Evolutionary conservation across 2,797 vertebrate species (phyloP).

Genomic region (Sebastolobus altivelis): DNA sequence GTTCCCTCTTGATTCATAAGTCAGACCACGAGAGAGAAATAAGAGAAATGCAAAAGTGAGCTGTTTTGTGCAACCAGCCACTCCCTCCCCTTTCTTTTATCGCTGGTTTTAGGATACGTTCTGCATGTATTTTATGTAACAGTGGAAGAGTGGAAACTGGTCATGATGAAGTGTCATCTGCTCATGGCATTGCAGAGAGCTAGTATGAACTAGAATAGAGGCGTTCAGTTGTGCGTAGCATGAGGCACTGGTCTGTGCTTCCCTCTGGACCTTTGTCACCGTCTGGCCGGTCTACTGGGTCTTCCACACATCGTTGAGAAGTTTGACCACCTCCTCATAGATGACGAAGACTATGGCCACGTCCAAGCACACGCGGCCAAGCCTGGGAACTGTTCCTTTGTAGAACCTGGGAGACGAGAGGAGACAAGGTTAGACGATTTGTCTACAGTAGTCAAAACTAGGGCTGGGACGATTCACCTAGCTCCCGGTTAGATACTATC

Average conservation of each 20-base stretch:
- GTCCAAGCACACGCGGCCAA: conserved; percentile 83
- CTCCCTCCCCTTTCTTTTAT: background rate
- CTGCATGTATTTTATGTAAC: conserved; percentile 5
- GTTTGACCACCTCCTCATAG: conserved; percentile 86
- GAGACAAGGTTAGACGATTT: background rate
- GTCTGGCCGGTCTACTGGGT: conserved; percentile 72
- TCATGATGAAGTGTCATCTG: conserved; percentile 27
- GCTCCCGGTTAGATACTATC: no score
- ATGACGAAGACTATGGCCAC: conserved; percentile 87
- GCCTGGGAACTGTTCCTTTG: conserved; percentile 86
- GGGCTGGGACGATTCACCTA: no score
- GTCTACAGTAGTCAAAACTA: background rate
- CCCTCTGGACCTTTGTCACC: conserved; percentile 24
- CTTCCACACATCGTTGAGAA: conserved; percentile 85
- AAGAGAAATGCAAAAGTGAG: background rate
- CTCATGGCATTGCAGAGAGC: conserved; percentile 35
- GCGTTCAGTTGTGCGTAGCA: conserved; percentile 70
- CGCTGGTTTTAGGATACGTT: background rate
- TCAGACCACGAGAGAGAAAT: background rate
- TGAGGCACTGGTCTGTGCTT: conserved; percentile 65
- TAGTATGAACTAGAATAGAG: conserved; percentile 46
- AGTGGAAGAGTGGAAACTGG: conserved; percentile 18
- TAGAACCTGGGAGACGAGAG: conserved; percentile 80
- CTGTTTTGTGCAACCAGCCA: conserved; percentile 16
- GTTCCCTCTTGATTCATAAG: background rate